These are phyloP conservation scores for Ceyx cyanopectus DNA, from an alignment of 2,113 vertebrate genomes.

Conservation along the genomic window DNA sequence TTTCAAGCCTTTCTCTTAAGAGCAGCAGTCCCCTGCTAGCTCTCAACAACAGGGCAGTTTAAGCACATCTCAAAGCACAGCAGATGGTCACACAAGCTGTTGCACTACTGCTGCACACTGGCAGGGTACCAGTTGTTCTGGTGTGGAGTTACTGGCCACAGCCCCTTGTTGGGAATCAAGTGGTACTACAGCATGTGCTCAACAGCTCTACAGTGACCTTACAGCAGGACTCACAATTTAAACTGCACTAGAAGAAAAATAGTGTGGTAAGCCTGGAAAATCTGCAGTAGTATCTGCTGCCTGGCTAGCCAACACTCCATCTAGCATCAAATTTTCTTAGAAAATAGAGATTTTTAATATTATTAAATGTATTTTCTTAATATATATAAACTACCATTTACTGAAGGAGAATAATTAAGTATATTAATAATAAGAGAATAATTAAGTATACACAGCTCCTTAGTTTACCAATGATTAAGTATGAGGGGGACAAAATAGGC, in stretches of 20 bases:
- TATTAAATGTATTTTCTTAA: too few relatives aligned
- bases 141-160: neutral
- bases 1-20: neutral
- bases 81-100: neutral
- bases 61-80: neutral
- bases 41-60: neutral
- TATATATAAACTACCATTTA: too few relatives aligned
- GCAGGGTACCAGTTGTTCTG: neutral
- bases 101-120: neutral
- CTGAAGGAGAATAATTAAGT: too few relatives aligned
- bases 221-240: neutral
- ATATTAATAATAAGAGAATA: too few relatives aligned
- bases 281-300: neutral
- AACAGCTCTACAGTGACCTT: neutral
- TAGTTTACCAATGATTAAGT: too few relatives aligned
- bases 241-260: neutral
- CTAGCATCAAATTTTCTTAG: neutral
- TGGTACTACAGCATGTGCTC: accelerated
- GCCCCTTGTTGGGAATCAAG: neutral
- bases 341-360: too few relatives aligned
- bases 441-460: too few relatives aligned
- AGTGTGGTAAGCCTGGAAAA: neutral
- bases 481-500: too few relatives aligned
- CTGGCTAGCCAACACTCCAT: neutral
- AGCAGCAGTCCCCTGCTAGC: neutral